Evolutionary conservation across 2,797 vertebrate species (phyloP).

Genomic region (Pantherophis alleghaniensis): DNA sequence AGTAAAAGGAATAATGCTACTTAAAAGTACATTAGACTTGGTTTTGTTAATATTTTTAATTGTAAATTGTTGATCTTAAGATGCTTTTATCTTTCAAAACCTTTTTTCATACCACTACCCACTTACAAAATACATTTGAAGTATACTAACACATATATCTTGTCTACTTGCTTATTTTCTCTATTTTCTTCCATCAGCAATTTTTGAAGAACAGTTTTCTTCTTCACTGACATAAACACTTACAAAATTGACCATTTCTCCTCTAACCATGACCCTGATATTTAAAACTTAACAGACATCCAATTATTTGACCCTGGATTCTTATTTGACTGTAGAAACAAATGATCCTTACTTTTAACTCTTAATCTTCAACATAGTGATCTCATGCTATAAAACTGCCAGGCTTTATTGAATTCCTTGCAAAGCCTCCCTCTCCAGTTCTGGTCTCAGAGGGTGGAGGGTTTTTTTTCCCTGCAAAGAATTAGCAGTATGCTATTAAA

Average conservation of each 20-base stretch:
- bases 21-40: neutral
- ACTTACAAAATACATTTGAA: neutral
- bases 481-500: constrained; percentile 38
- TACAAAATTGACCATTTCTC: neutral
- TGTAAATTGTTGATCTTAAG: neutral
- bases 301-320: neutral
- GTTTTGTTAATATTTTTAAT: neutral
- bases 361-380: constrained; percentile 25
- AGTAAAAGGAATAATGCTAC: neutral
- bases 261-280: constrained; percentile 3
- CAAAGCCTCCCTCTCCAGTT: constrained; percentile 26
- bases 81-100: neutral
- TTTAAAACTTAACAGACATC: constrained; percentile 38
- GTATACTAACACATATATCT: neutral
- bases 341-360: constrained; percentile 24
- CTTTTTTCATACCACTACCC: neutral
- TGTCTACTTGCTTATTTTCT: neutral
- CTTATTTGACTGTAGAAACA: constrained; percentile 42
- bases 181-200: neutral
- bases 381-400: neutral
- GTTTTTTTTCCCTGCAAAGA: constrained; percentile 31
- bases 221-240: constrained; percentile 25
- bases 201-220: constrained; percentile 32
- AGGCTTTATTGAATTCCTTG: constrained; percentile 10
- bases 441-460: constrained; percentile 37